Evolutionary conservation across 2,888 invertebrate genomes (phyloP).

Genomic region (Luperina testacea): DNA sequence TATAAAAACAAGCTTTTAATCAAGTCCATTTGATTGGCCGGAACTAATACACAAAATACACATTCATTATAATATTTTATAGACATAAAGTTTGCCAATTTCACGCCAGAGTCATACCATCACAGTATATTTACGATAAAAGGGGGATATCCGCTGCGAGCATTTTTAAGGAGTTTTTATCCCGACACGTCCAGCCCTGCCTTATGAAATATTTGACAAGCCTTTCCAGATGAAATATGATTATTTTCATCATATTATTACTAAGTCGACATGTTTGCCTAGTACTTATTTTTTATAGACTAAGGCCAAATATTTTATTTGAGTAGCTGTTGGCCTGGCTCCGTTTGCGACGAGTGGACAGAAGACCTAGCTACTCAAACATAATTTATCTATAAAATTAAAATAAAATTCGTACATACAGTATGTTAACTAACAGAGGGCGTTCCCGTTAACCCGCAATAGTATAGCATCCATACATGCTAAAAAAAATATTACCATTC

Average conservation of each 20-base stretch:
- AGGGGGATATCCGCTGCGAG: not conserved
- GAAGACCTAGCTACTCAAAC: too few species aligned
- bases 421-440: too few species aligned
- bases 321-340: too few species aligned
- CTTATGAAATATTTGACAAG: conserved; percentile 47
- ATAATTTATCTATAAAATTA: too few species aligned
- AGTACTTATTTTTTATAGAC: not conserved
- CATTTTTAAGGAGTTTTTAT: conserved; percentile 39
- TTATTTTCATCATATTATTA: conserved; percentile 13
- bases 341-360: too few species aligned
- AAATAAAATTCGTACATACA: too few species aligned
- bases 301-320: not conserved
- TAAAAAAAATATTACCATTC: too few species aligned
- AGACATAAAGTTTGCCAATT: conserved; percentile 34
- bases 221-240: conserved; percentile 37
- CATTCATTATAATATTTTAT: conserved; percentile 31
- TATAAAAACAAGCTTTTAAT: conserved; percentile 56
- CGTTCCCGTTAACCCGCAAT: too few species aligned
- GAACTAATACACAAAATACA: conserved; percentile 60
- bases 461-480: too few species aligned
- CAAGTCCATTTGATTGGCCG: conserved; percentile 53
- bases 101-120: conserved; percentile 21
- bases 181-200: not conserved
- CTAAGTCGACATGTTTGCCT: not conserved
- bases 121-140: conserved; percentile 21